phyloP scores from a whole-genome alignment of 2,888 invertebrate species.

The Rutpela maculata region DNA sequence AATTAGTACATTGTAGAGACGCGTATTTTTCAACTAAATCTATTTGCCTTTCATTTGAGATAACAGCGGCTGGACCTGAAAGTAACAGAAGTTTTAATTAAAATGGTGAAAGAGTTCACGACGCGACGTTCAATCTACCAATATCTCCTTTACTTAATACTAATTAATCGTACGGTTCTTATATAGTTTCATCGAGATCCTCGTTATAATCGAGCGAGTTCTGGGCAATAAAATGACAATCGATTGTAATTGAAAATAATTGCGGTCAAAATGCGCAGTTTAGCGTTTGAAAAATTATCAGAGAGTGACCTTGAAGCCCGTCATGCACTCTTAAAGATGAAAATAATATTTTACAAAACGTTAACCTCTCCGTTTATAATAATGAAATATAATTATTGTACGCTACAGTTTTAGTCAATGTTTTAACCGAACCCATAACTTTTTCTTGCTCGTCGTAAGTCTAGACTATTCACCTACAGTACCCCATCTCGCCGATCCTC shows the following conservation, averaged over 20 bases:
- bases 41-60: not conserved
- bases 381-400: not conserved
- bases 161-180: conserved; percentile 16
- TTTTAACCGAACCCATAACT: not conserved
- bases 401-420: not conserved
- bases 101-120: not conserved
- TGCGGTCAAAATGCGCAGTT: conserved; percentile 17
- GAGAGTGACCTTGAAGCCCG: conserved; percentile 49
- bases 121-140: not conserved
- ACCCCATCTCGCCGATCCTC: no score
- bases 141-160: conserved; percentile 9
- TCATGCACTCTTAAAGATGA: conserved; percentile 55
- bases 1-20: no score
- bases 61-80: not conserved
- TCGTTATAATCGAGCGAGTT: conserved; percentile 9
- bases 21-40: not conserved
- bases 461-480: not conserved
- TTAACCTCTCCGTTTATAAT: conserved; percentile 42
- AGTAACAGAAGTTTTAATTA: conserved; percentile 9
- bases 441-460: not conserved
- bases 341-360: conserved; percentile 52
- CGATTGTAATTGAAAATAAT: conserved; percentile 50
- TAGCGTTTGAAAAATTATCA: conserved; percentile 19
- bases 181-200: not conserved
- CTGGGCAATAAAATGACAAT: conserved; percentile 47